Conservation (phyloP, 2,888 invertebrate genomes). For the Venusia cambrica region DNA sequence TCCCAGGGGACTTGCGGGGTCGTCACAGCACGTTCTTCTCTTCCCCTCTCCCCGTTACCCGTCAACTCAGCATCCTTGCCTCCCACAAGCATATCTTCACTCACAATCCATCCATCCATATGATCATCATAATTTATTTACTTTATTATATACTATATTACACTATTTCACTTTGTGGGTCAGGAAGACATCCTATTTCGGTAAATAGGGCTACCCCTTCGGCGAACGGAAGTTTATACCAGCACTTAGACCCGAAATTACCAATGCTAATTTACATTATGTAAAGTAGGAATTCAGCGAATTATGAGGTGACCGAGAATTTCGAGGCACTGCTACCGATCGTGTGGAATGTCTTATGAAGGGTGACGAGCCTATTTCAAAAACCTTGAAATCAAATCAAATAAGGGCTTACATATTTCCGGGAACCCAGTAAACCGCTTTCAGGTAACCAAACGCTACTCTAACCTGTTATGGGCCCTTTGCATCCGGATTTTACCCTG, state of each 20-base stretch:
- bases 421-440: too few relatives aligned
- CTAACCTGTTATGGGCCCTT: too few relatives aligned
- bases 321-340: constrained; percentile 22
- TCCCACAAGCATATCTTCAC: too few relatives aligned
- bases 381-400: background rate
- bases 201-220: constrained; percentile 5
- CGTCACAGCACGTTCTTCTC: too few relatives aligned
- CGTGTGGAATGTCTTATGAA: constrained; percentile 8
- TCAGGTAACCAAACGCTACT: too few relatives aligned
- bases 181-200: constrained; percentile 3
- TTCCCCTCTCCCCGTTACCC: too few relatives aligned
- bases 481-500: too few relatives aligned
- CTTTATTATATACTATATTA: background rate
- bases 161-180: constrained; percentile 1
- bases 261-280: constrained; percentile 29
- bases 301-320: constrained; percentile 30
- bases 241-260: constrained; percentile 27
- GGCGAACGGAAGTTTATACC: constrained; percentile 14
- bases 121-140: background rate
- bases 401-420: background rate
- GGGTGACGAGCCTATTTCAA: background rate
- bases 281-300: constrained; percentile 28
- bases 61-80: too few relatives aligned
- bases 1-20: too few relatives aligned
- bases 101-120: too few relatives aligned